These are phyloP conservation scores for Cancer borealis DNA, from an alignment of 2,888 invertebrate species.

Conservation along the genomic window DNA sequence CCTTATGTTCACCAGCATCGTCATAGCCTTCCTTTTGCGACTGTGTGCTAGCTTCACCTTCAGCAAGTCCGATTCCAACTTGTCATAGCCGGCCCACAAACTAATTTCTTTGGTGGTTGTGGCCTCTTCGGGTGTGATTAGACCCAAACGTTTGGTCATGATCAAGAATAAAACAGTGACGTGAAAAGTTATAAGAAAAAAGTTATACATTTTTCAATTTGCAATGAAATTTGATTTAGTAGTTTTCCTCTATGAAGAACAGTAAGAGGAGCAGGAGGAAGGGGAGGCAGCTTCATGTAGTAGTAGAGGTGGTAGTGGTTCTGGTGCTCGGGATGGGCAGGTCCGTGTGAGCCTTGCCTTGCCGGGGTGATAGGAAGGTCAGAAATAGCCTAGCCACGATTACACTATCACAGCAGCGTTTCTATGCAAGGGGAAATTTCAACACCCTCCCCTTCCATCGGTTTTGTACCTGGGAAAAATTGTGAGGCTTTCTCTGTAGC, in stretches of 20 bases:
- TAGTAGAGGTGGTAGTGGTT: background rate
- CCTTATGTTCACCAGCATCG: too few species aligned
- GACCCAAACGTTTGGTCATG: too few species aligned
- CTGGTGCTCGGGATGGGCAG: background rate
- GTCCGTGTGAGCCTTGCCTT: background rate
- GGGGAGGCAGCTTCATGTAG: background rate
- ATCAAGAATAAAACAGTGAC: background rate
- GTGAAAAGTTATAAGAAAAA: background rate
- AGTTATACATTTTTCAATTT: too few species aligned
- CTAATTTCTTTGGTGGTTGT: too few species aligned
- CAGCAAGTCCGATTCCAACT: too few species aligned
- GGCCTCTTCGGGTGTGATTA: too few species aligned
- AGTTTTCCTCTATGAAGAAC: background rate
- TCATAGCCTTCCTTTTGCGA: too few species aligned
- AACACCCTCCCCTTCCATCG: background rate
- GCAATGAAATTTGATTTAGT: background rate
- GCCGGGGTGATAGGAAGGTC: background rate
- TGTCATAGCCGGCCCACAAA: too few species aligned
- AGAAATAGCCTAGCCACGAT: constrained; percentile 10
- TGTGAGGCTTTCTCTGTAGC: background rate
- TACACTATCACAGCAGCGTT: constrained; percentile 12
- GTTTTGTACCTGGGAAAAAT: background rate
- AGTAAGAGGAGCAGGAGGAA: background rate
- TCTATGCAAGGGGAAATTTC: background rate
- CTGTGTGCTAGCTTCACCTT: too few species aligned